Conservation (phyloP, 2,888 invertebrate species). For the Deilephila porcellus region DNA sequence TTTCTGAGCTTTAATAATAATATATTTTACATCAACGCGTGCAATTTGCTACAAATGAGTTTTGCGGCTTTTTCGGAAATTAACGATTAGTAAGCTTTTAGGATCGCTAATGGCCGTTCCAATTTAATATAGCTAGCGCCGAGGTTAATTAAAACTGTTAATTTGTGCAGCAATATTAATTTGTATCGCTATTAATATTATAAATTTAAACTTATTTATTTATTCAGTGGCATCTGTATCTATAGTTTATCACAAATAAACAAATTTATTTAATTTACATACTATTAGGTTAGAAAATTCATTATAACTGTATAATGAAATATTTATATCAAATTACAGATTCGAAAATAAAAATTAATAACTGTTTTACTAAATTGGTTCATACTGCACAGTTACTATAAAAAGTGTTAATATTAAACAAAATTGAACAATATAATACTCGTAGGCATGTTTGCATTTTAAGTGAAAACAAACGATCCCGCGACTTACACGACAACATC, state of each 20-base stretch:
- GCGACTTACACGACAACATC: not conserved
- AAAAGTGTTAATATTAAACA: too few relatives aligned
- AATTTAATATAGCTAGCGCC: conserved; percentile 2
- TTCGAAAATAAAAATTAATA: too few relatives aligned
- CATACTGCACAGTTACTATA: too few relatives aligned
- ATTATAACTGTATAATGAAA: too few relatives aligned
- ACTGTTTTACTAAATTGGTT: too few relatives aligned
- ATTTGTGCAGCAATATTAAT: not conserved
- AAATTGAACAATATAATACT: too few relatives aligned
- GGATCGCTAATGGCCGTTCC: conserved; percentile 10
- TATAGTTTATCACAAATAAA: not conserved
- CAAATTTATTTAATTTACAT: too few relatives aligned
- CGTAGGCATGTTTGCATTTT: not conserved
- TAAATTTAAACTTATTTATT: not conserved
- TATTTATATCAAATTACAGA: too few relatives aligned
- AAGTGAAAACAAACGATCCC: not conserved
- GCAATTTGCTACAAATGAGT: conserved; percentile 19
- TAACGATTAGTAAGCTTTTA: conserved; percentile 26
- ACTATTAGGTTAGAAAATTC: too few relatives aligned
- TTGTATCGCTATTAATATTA: not conserved
- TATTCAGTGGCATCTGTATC: not conserved
- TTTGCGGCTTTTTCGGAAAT: conserved; percentile 28
- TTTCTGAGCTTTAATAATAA: conserved; percentile 48
- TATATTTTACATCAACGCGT: conserved; percentile 42
- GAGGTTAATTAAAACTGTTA: conserved; percentile 1